A percentile compares a stretch with the other conserved stretches of the same genome.
These are phyloP conservation scores for Cantharis flavilabris DNA, from an alignment of 2,888 invertebrate genomes.

Conservation along the genomic window DNA sequence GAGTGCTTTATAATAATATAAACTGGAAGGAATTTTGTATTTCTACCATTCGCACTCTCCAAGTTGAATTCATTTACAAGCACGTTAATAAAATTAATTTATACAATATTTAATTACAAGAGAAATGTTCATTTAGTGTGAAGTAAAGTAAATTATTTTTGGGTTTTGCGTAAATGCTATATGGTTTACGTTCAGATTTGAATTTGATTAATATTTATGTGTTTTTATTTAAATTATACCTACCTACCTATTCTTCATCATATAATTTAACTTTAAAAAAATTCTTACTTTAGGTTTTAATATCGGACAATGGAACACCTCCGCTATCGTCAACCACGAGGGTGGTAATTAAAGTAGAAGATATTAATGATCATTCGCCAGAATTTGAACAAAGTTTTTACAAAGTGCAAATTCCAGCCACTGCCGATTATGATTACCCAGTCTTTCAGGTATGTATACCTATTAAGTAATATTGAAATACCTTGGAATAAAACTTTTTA, in stretches of 20 bases:
- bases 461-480: neutral
- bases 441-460: constrained; percentile 63
- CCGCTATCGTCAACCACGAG: constrained; percentile 76
- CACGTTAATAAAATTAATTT: neutral
- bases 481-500: neutral
- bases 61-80: neutral
- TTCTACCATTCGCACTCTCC: neutral
- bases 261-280: neutral
- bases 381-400: constrained; percentile 83
- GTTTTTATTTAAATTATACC: neutral
- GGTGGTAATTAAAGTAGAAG: constrained; percentile 79
- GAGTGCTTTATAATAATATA: neutral
- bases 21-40: neutral
- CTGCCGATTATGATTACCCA: constrained; percentile 58
- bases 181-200: neutral
- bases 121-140: neutral
- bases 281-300: constrained; percentile 61
- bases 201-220: neutral
- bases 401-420: constrained; percentile 76
- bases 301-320: constrained; percentile 78
- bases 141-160: neutral
- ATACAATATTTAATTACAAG: neutral
- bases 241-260: neutral
- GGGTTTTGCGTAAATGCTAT: neutral
- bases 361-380: constrained; percentile 88